Percentiles rank a stretch among this genome's conserved stretches.
phyloP scores from a whole-genome alignment of 92 coral and sea anemone genomes.

The Blastomussa wellsi region DNA sequence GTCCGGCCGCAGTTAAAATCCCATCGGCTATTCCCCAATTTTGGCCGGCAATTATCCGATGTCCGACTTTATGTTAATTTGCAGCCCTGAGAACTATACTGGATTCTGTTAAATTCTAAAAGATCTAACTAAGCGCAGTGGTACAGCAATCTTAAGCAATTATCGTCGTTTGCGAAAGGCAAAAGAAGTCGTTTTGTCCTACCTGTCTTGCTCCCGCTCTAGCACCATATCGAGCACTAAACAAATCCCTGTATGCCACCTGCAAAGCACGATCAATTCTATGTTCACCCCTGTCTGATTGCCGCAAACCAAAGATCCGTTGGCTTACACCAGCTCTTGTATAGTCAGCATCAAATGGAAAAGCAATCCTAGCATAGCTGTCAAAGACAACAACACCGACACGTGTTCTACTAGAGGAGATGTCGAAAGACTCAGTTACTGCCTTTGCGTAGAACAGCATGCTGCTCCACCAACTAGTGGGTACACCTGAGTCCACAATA shows the following conservation, averaged over 20 bases:
- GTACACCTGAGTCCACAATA: slow-evolving; percentile 42
- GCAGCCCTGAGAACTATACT: too few relatives aligned
- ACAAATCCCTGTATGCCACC: slow-evolving; percentile 58
- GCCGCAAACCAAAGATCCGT: slow-evolving; percentile 58
- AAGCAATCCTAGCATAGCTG: slow-evolving; percentile 56
- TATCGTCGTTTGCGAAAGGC: neutral
- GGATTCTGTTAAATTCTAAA: too few relatives aligned
- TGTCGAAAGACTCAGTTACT: slow-evolving; percentile 58
- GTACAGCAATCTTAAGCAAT: neutral
- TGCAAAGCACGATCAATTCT: slow-evolving; percentile 69
- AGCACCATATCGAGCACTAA: slow-evolving; percentile 60
- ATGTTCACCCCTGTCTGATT: slow-evolving; percentile 35
- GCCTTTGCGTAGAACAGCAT: slow-evolving; percentile 44
- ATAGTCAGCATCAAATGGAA: slow-evolving; percentile 61
- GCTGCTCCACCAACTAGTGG: slow-evolving; percentile 42
- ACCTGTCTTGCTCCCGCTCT: slow-evolving; percentile 64
- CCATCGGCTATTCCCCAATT: too few relatives aligned
- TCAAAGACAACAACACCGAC: slow-evolving; percentile 68
- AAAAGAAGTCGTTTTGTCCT: neutral
- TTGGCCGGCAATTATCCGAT: too few relatives aligned
- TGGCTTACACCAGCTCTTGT: slow-evolving; percentile 36
- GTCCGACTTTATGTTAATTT: too few relatives aligned
- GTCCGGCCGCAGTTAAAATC: too few relatives aligned
- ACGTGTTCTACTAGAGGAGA: slow-evolving; percentile 58
- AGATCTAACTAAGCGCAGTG: neutral